Percentiles rank a stretch among this genome's conserved stretches.
These are phyloP conservation scores for Cyanoramphus novaezelandiae DNA, from an alignment of 2,113 vertebrate species.

Conservation along the genomic window DNA sequence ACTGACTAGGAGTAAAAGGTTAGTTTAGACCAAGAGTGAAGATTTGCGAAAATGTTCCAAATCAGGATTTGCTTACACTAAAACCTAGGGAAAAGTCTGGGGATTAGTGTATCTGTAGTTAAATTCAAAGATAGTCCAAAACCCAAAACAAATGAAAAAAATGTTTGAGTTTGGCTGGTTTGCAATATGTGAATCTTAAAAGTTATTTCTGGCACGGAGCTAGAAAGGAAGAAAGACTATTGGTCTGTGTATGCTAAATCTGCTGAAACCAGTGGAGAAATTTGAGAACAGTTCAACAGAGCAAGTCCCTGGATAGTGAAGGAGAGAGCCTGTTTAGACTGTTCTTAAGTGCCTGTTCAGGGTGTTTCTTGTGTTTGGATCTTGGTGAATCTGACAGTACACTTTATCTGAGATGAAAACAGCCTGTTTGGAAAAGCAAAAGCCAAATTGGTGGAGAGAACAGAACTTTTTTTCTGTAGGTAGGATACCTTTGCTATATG, in stretches of 20 bases:
- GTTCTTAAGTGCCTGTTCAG: neutral
- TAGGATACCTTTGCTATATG: neutral
- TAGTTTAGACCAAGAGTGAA: neutral
- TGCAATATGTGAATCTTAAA: neutral
- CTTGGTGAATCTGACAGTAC: neutral
- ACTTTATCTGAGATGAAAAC: neutral
- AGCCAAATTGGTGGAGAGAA: neutral
- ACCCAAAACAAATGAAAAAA: neutral
- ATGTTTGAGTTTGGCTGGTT: neutral
- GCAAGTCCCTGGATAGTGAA: neutral
- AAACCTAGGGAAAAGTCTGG: neutral
- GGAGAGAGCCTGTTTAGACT: neutral
- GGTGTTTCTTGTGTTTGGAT: neutral
- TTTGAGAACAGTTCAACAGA: neutral
- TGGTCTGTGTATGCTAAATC: neutral
- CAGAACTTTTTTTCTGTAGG: neutral
- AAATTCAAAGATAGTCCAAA: neutral
- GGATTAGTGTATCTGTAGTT: neutral
- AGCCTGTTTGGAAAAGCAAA: neutral
- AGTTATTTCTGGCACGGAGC: neutral
- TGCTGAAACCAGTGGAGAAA: neutral
- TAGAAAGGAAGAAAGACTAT: neutral
- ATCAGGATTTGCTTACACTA: accelerated
- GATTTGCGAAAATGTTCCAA: neutral
- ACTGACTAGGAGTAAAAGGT: neutral